phyloP scores from a whole-genome alignment of 1,140 invertebrate species.

The Pachypeltis micranthus region DNA sequence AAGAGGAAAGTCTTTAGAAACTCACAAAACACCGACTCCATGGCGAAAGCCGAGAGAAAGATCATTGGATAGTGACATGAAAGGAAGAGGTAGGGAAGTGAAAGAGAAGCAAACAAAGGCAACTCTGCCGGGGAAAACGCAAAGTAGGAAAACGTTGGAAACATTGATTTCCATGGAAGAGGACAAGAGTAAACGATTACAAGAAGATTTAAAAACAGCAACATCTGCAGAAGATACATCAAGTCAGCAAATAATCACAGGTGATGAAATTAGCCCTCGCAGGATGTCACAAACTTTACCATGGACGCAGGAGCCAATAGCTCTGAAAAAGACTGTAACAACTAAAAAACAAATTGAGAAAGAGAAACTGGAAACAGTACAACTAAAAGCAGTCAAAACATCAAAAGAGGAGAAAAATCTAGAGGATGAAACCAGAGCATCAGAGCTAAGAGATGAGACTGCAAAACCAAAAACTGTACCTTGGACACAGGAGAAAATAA shows the following conservation, averaged over 20 bases:
- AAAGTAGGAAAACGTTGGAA: not conserved
- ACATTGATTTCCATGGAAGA: conserved; percentile 8
- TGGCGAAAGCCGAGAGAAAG: conserved; percentile 23
- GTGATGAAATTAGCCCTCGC: not conserved
- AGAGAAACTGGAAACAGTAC: conserved; percentile 34
- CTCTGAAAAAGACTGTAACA: conserved; percentile 29
- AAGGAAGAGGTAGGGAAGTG: not conserved
- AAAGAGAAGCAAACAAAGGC: no score
- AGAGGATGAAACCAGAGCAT: not conserved
- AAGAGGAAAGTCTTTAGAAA: conserved; percentile 17
- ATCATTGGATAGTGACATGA: conserved; percentile 22
- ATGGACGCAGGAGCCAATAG: conserved; percentile 34
- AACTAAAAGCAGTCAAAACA: conserved; percentile 33
- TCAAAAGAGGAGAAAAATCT: conserved; percentile 5
- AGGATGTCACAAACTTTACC: conserved; percentile 23
- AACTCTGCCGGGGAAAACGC: no score
- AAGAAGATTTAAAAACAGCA: no score
- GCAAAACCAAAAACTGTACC: conserved; percentile 1
- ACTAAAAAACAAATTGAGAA: conserved; percentile 27
- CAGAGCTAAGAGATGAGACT: not conserved
- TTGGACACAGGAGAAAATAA: conserved; percentile 12
- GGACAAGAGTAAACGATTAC: not conserved
- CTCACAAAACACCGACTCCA: conserved; percentile 14
- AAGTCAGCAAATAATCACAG: not conserved
- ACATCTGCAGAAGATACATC: not conserved